A percentile compares a stretch with the other conserved stretches of the same genome.
phyloP scores from a whole-genome alignment of 2,888 invertebrate genomes.

The Drosophila algonquin region DNA sequence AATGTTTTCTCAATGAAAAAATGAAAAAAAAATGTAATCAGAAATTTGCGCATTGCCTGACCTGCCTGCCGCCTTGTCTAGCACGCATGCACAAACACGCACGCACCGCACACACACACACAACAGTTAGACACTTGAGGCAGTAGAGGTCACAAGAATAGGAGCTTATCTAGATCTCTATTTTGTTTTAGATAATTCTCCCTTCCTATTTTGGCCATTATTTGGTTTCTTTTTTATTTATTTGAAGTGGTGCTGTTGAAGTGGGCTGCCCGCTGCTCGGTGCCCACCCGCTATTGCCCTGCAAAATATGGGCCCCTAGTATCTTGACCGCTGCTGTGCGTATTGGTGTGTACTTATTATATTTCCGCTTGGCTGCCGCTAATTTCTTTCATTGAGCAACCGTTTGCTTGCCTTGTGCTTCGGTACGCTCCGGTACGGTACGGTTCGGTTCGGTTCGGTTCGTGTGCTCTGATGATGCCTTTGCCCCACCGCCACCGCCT shows the following conservation, averaged over 20 bases:
- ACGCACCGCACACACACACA: conserved; percentile 3
- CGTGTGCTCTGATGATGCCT: neutral
- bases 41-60: conserved; percentile 56
- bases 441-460: neutral
- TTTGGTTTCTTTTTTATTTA: neutral
- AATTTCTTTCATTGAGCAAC: conserved; percentile 66
- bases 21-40: conserved; percentile 6
- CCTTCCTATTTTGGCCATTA: neutral
- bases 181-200: neutral
- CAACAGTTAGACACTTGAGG: neutral
- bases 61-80: conserved; percentile 34
- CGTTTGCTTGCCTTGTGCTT: conserved; percentile 34
- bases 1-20: conserved; percentile 39
- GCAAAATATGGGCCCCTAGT: neutral
- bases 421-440: neutral
- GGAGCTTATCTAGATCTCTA: neutral
- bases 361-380: conserved; percentile 78
- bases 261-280: too few relatives aligned
- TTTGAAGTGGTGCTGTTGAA: neutral
- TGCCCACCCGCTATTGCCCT: neutral
- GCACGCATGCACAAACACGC: conserved; percentile 29
- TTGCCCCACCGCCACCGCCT: neutral
- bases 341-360: conserved; percentile 62
- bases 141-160: neutral
- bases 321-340: conserved; percentile 1